Percentiles rank a stretch among this genome's conserved stretches.
Conservation (phyloP, 2,888 invertebrate genomes). For the Apodemia zela region DNA sequence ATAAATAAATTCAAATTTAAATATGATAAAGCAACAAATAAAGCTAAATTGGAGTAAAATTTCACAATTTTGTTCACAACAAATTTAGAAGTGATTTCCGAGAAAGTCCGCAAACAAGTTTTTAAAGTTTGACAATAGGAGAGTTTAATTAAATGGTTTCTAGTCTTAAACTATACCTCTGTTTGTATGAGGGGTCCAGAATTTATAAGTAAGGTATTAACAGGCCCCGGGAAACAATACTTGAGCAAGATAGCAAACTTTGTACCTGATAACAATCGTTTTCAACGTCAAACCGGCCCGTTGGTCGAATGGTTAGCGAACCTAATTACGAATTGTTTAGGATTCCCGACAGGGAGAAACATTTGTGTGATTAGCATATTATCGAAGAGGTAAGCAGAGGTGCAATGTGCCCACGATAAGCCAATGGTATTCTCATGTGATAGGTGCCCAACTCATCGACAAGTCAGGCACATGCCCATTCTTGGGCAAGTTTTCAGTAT, state of each 20-base stretch:
- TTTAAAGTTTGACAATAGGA: conserved; percentile 13
- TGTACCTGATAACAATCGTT: background rate
- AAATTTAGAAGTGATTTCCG: conserved; percentile 4
- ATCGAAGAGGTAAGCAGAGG: too few species aligned
- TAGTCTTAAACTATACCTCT: conserved; percentile 1
- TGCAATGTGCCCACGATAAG: too few species aligned
- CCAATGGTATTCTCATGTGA: too few species aligned
- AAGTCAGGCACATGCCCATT: too few species aligned
- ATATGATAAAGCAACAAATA: background rate
- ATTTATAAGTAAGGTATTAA: conserved; percentile 4
- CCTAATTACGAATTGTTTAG: too few species aligned
- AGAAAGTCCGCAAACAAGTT: background rate
- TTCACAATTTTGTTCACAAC: background rate
- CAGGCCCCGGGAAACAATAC: background rate
- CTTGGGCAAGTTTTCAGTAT: too few species aligned
- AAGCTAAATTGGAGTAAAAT: background rate
- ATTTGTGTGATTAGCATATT: too few species aligned
- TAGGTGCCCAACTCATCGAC: too few species aligned
- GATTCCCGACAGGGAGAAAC: too few species aligned
- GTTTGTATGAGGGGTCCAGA: background rate
- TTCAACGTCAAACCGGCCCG: background rate
- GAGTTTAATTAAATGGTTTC: conserved; percentile 15
- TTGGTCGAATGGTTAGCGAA: too few species aligned
- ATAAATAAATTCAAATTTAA: background rate
- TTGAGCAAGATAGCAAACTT: background rate